Base-by-base conservation (phyloP, 2,113 vertebrate genomes). In the Galemys pyrenaicus region DNA sequence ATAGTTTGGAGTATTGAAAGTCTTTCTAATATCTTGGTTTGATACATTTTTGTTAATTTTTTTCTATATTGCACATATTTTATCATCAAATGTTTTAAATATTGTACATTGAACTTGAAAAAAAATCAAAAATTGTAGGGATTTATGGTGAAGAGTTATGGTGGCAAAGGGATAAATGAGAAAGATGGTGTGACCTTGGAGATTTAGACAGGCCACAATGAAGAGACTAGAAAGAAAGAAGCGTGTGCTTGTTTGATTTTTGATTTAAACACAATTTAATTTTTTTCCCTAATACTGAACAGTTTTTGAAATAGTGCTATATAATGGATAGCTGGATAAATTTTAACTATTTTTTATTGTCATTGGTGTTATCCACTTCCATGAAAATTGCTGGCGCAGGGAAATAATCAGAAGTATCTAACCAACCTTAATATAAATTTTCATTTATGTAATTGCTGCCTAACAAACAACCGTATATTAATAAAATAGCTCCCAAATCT, bases 91-190 rank as follows among this genome's bases (percentile, higher is more conserved):
- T 65, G 0, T 0, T 74, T 54, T 89, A 54, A 24, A 73, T 24
- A 83, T 62, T 77, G 24, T 26, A n/a, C 65, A 62, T 39, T 9
- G n/a, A 3, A 6, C 20, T 24, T 68, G 85, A 1, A 65, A 86
- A 44, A 67, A 70, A 70, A 28, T 74, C 92, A 64, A 73, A 54
- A 93, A 44, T n/a, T 79, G 28, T 22, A 11, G 41, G 58, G 41
- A 92, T 94, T 78, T 94, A 89, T 64, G 46, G 60, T 92, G 39
- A 96, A 95, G 89, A 89, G 46, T 87, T 92, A 68, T 62, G 32
- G 30, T 41, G 54, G 35, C 41, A 89, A 85, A 95, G 24, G 26
- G 30, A 82, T 19, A 86, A 70, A 74, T 79, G 17, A 87, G 17
- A 82, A 94, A 79, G 46, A 94, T 51, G 3, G 20, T 68, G 39